These are phyloP conservation scores for Cynaeus angustus DNA, from an alignment of 2,888 invertebrate genomes.

Conservation along the genomic window DNA sequence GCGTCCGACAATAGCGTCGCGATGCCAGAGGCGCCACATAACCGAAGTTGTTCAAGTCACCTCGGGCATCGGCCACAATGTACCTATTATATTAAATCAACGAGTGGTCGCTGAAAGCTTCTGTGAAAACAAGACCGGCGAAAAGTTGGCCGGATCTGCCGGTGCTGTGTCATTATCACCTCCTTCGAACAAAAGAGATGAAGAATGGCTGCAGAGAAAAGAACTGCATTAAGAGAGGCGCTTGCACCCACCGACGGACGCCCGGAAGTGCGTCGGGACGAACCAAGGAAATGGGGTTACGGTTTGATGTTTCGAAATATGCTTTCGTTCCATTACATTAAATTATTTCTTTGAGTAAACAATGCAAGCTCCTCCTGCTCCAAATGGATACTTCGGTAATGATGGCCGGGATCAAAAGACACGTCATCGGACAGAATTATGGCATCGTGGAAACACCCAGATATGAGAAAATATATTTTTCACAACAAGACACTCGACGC, in stretches of 20 bases:
- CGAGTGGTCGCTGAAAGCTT: slow-evolving; percentile 62
- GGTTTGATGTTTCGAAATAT: slow-evolving; percentile 66
- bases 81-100: slow-evolving; percentile 70
- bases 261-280: slow-evolving; percentile 60
- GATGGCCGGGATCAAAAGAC: slow-evolving; percentile 9
- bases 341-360: slow-evolving; percentile 57
- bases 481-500: no score
- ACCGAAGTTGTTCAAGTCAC: slow-evolving; percentile 67
- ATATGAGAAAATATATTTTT: no score
- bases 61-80: slow-evolving; percentile 68
- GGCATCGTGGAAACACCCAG: no score
- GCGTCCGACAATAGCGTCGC: slow-evolving; percentile 27
- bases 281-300: slow-evolving; percentile 65
- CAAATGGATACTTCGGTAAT: slow-evolving; percentile 8
- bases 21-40: slow-evolving; percentile 66
- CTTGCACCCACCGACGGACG: slow-evolving; percentile 54
- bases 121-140: slow-evolving; percentile 66
- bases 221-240: slow-evolving; percentile 68
- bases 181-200: slow-evolving; percentile 69
- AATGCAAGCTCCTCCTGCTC: slow-evolving; percentile 25
- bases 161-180: slow-evolving; percentile 71
- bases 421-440: background rate
- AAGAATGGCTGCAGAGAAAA: slow-evolving; percentile 67
- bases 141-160: slow-evolving; percentile 69
- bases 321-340: slow-evolving; percentile 64